Percentiles rank a stretch among this genome's conserved stretches.
phyloP scores from a whole-genome alignment of 2,113 vertebrate genomes.

The Pycnonotus jocosus region DNA sequence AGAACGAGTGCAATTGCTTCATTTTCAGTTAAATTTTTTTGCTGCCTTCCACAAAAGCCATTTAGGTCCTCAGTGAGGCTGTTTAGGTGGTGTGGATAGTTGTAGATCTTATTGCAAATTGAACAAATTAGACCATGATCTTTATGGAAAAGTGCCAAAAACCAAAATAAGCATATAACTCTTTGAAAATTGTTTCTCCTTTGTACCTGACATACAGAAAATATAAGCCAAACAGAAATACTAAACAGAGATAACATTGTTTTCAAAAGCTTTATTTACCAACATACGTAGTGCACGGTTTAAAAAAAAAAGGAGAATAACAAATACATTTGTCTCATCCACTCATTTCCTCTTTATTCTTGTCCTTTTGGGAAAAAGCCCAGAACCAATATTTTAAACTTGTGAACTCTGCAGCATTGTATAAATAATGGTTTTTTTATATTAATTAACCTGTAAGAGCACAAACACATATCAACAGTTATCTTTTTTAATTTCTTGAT shows the following conservation, averaged over 20 bases:
- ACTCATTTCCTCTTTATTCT: not conserved
- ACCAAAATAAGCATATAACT: not conserved
- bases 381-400: not conserved
- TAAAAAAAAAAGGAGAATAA: not conserved
- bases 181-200: not conserved
- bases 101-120: not conserved
- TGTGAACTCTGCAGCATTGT: accelerated
- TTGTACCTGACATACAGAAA: not conserved
- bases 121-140: not conserved
- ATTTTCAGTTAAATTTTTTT: not conserved
- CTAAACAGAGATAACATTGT: not conserved
- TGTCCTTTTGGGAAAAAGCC: not conserved
- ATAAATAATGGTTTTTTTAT: not conserved
- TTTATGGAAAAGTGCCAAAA: not conserved
- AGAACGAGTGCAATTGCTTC: not conserved
- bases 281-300: not conserved
- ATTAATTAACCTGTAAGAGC: not conserved
- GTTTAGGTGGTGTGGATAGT: accelerated
- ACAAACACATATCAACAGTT: not conserved
- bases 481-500: not conserved
- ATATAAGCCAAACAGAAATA: not conserved
- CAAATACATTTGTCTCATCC: not conserved
- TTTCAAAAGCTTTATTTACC: not conserved
- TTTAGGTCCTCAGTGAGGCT: not conserved
- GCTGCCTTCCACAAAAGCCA: not conserved